Evolutionary conservation across 2,888 invertebrate genomes (phyloP).

Genomic region (Nomada ruficornis): DNA sequence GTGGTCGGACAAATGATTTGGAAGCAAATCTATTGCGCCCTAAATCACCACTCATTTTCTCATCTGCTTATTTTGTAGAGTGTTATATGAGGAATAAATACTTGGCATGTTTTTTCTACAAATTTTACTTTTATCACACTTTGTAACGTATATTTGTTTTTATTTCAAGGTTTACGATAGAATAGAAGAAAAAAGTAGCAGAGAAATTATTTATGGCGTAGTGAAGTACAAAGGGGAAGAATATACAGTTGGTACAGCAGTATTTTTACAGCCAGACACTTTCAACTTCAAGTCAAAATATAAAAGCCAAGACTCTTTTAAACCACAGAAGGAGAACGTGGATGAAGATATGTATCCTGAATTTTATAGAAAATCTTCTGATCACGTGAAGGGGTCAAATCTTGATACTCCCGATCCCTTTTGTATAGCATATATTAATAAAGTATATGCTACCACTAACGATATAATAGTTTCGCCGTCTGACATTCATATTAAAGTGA

Average conservation of each 20-base stretch:
- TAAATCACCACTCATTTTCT: no score
- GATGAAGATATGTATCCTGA: conserved; percentile 93
- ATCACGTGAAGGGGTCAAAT: conserved; percentile 90
- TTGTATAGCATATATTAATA: conserved; percentile 89
- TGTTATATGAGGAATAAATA: no score
- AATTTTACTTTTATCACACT: no score
- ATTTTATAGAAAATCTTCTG: conserved; percentile 90
- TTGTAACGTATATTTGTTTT: neutral
- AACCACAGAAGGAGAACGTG: conserved; percentile 84
- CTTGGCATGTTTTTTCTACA: no score
- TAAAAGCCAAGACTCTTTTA: conserved; percentile 52
- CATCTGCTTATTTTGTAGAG: no score
- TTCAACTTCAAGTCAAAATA: conserved; percentile 86
- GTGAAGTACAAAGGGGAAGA: conserved; percentile 87
- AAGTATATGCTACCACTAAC: conserved; percentile 86
- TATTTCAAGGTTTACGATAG: conserved; percentile 69
- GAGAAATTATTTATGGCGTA: conserved; percentile 81
- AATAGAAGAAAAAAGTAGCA: conserved; percentile 64
- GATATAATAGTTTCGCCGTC: conserved; percentile 85
- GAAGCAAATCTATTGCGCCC: no score
- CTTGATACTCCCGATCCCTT: conserved; percentile 91
- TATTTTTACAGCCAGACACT: conserved; percentile 88
- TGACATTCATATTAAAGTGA: conserved; percentile 88
- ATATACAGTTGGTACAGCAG: conserved; percentile 88
- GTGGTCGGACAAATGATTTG: no score